Evolutionary conservation across 2,113 vertebrate genomes (phyloP).

Genomic region (Turdus rufiventris): DNA sequence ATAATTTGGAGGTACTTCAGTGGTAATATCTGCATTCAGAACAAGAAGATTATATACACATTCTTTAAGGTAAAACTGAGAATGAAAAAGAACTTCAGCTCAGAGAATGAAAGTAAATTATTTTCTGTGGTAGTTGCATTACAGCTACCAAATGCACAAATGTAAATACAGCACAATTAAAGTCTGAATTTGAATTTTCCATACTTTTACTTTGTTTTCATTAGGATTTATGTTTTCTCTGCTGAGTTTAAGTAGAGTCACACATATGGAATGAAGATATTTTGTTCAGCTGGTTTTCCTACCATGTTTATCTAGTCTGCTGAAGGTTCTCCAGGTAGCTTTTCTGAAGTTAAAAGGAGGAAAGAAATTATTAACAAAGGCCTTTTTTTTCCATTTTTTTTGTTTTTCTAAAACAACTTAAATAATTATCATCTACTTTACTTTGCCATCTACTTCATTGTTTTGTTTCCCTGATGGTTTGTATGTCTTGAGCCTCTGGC

Average conservation of each 20-base stretch:
- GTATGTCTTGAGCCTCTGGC: background rate
- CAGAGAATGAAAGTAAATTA: background rate
- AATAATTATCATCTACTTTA: background rate
- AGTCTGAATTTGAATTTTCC: background rate
- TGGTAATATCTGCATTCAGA: background rate
- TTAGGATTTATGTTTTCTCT: background rate
- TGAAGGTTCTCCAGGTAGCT: background rate
- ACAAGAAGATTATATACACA: background rate
- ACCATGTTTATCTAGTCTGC: background rate
- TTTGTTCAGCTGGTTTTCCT: background rate
- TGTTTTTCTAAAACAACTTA: background rate
- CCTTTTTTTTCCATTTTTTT: accelerated
- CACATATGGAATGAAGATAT: background rate
- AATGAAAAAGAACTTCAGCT: background rate
- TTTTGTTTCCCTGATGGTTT: background rate
- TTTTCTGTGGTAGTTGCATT: background rate
- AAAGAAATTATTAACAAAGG: background rate
- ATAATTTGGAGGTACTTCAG: background rate
- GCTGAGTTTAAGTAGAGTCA: background rate
- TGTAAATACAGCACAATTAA: background rate
- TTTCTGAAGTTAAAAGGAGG: background rate
- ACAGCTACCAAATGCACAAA: background rate
- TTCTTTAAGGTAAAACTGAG: background rate
- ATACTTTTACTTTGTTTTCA: background rate
- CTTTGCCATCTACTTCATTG: background rate